phyloP scores from a whole-genome alignment of 2,888 invertebrate genomes.

The Scaptomyza cyrtandrae region DNA sequence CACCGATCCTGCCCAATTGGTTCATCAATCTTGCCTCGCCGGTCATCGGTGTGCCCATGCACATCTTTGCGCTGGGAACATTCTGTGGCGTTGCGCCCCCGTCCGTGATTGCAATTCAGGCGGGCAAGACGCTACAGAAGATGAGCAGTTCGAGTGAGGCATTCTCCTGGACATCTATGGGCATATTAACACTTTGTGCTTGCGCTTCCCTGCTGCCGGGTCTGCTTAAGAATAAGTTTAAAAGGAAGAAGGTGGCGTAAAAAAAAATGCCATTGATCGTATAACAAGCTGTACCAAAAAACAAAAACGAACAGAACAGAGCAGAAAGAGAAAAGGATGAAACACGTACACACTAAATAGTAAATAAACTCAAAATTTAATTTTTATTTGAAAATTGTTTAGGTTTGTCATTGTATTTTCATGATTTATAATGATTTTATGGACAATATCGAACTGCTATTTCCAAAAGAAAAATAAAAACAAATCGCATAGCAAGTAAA shows the following conservation, averaged over 20 bases:
- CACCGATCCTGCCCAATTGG: conserved; percentile 99
- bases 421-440: conserved; percentile 5
- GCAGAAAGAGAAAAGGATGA: not conserved
- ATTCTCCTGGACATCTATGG: conserved; percentile 94
- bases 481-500: conserved; percentile 2
- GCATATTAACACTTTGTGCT: conserved; percentile 91
- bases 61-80: conserved; percentile 97
- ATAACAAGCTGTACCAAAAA: conserved; percentile 46
- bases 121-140: conserved; percentile 97
- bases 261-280: not conserved
- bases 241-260: conserved; percentile 85
- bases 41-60: conserved; percentile 96
- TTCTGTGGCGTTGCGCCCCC: conserved; percentile 98
- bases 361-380: conserved; percentile 19
- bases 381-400: conserved; percentile 26
- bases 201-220: conserved; percentile 94
- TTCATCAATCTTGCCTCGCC: conserved; percentile 95
- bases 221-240: conserved; percentile 91
- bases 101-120: conserved; percentile 98
- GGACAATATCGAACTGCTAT: conserved; percentile 32
- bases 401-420: conserved; percentile 13
- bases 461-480: conserved; percentile 40
- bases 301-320: not conserved
- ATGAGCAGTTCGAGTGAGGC: conserved; percentile 95
- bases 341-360: conserved; percentile 10